These are phyloP conservation scores for Sphaerolaimus hirsutus DNA, from an alignment of 2,888 invertebrate species.

Conservation along the genomic window DNA sequence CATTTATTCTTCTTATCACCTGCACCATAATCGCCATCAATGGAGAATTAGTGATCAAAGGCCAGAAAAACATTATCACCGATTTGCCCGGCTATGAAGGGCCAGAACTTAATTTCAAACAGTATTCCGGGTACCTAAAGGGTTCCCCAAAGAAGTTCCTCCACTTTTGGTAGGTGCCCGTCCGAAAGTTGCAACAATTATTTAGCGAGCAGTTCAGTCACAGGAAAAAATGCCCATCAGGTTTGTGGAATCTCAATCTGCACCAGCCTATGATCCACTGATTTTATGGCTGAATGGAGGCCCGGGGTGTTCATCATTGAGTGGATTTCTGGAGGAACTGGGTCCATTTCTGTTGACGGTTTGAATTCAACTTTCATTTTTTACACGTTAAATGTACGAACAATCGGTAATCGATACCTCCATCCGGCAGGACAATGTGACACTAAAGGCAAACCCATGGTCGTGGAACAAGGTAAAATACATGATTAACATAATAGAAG, in stretches of 20 bases:
- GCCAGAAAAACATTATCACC: conserved; percentile 2
- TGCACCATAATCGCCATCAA: too few relatives aligned
- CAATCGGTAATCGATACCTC: too few relatives aligned
- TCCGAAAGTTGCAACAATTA: too few relatives aligned
- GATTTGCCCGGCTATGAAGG: conserved; percentile 20
- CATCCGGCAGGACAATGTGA: conserved; percentile 7
- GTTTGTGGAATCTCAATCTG: conserved; percentile 21
- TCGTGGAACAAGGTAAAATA: conserved; percentile 10
- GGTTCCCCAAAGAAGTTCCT: conserved; percentile 26
- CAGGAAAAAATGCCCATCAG: too few relatives aligned
- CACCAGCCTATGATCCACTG: conserved; percentile 16
- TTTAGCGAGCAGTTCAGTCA: too few relatives aligned
- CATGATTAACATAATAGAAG: too few relatives aligned
- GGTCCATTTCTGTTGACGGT: conserved; percentile 31
- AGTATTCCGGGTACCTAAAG: conserved; percentile 27
- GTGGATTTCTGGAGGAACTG: conserved; percentile 30
- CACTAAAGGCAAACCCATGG: conserved; percentile 8
- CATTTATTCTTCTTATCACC: too few relatives aligned
- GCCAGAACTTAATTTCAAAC: conserved; percentile 22
- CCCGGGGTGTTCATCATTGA: conserved; percentile 30
- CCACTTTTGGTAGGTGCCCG: conserved; percentile 27
- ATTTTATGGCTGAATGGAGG: conserved; percentile 25
- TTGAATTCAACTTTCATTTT: too few relatives aligned
- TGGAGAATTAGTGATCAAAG: too few relatives aligned
- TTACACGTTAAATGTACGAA: too few relatives aligned